Conservation (phyloP, 2,888 invertebrate genomes). For the Drosophila buzzatii region DNA sequence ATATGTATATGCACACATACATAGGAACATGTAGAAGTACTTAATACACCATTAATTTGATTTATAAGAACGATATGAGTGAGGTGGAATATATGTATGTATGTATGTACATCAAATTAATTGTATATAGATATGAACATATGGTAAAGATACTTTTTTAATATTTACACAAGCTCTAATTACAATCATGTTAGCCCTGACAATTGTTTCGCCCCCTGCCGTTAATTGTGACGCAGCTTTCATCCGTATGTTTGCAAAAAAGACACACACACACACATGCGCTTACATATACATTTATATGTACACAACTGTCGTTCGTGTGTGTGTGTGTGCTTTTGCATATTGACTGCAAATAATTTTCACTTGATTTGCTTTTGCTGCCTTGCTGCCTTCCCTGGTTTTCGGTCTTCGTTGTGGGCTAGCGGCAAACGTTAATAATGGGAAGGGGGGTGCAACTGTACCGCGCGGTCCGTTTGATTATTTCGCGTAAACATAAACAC, state of each 20-base stretch:
- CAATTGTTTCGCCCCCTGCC: constrained; percentile 40
- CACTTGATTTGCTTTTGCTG: constrained; percentile 68
- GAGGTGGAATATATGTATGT: neutral
- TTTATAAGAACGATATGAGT: constrained; percentile 58
- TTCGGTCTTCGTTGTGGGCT: constrained; percentile 12
- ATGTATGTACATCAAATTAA: neutral
- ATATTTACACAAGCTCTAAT: constrained; percentile 23
- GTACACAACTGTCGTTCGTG: neutral
- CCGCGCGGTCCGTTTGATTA: constrained; percentile 74
- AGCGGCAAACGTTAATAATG: constrained; percentile 36
- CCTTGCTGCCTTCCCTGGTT: constrained; percentile 17
- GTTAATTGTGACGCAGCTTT: constrained; percentile 53
- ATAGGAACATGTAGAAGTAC: constrained; percentile 10
- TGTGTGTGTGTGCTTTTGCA: constrained; percentile 55
- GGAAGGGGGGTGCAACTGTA: constrained; percentile 63
- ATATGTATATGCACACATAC: neutral
- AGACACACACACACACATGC: constrained; percentile 2
- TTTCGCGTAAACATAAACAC: constrained; percentile 80
- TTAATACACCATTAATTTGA: constrained; percentile 66
- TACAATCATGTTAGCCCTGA: constrained; percentile 36
- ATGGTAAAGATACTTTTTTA: neutral
- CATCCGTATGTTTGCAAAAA: constrained; percentile 23
- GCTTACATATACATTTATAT: neutral
- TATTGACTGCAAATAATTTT: constrained; percentile 77
- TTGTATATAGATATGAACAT: constrained; percentile 1